Percentiles rank a stretch among this genome's conserved stretches.
phyloP scores from a whole-genome alignment of 2,797 vertebrate genomes.

The Hyperoplus immaculatus region DNA sequence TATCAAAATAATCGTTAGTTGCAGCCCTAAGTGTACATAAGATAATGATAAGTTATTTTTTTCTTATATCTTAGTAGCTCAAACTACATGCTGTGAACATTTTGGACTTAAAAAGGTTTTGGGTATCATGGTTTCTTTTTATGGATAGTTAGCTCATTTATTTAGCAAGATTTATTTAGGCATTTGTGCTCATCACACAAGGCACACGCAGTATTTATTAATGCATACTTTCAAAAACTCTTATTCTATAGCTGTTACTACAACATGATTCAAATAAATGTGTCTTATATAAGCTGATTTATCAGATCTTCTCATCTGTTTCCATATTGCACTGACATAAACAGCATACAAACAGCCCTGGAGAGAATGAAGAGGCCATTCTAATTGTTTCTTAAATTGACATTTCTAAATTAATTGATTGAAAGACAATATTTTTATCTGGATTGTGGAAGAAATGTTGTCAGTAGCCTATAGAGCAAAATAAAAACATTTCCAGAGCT shows the following conservation, averaged over 20 bases:
- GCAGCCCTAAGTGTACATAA: conserved; percentile 14
- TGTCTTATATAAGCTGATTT: background rate
- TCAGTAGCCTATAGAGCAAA: no score
- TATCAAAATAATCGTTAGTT: no score
- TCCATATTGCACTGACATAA: background rate
- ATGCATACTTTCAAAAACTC: background rate
- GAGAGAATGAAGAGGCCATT: no score
- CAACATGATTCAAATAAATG: background rate
- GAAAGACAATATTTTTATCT: no score
- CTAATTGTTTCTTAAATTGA: no score
- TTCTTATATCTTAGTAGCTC: conserved; percentile 13
- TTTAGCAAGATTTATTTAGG: background rate
- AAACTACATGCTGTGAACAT: conserved; percentile 14
- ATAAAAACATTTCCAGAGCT: no score
- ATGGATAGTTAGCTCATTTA: background rate
- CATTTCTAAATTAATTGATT: no score
- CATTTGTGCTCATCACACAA: background rate
- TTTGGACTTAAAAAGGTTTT: conserved; percentile 11
- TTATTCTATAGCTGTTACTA: conserved; percentile 7
- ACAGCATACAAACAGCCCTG: background rate
- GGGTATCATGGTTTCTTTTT: background rate
- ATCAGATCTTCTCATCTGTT: background rate
- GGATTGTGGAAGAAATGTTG: no score
- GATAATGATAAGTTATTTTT: conserved; percentile 17
- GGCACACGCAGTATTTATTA: background rate